Percentiles rank a stretch among this genome's conserved stretches.
Conservation (phyloP, 2,888 invertebrate species). For the Fragum whitleyi region DNA sequence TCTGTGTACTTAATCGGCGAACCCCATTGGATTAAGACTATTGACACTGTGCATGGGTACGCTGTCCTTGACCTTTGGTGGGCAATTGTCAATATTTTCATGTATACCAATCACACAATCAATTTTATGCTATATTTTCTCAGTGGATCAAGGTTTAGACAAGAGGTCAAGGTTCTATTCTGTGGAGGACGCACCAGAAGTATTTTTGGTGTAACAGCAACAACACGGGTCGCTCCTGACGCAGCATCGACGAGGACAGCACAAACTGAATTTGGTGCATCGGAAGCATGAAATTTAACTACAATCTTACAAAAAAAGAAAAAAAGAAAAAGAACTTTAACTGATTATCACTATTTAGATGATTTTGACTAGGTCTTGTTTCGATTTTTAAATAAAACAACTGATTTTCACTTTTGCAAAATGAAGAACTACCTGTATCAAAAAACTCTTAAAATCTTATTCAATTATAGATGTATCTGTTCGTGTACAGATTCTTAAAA, state of each 20-base stretch:
- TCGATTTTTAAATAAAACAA: too few species aligned
- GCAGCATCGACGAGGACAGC: constrained; percentile 1
- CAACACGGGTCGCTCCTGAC: constrained; percentile 4
- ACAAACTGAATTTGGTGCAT: constrained; percentile 5
- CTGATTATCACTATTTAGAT: too few species aligned
- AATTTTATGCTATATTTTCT: constrained; percentile 76
- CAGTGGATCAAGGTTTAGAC: constrained; percentile 74
- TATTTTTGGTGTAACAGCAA: constrained; percentile 29
- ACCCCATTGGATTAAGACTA: constrained; percentile 48
- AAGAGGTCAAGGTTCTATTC: constrained; percentile 69
- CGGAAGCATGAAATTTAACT: background rate
- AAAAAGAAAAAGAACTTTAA: too few species aligned
- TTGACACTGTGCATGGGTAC: constrained; percentile 29
- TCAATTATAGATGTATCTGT: too few species aligned
- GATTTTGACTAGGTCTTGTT: too few species aligned
- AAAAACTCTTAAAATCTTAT: too few species aligned
- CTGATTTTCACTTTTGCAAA: too few species aligned
- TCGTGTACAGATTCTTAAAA: too few species aligned
- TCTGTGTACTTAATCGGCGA: constrained; percentile 69
- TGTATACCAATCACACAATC: constrained; percentile 75
- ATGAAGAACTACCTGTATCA: too few species aligned
- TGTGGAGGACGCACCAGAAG: constrained; percentile 30
- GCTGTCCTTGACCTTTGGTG: constrained; percentile 56
- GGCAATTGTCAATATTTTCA: constrained; percentile 70
- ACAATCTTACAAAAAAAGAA: background rate